A percentile compares a stretch with the other conserved stretches of the same genome.
Evolutionary conservation across 1,140 invertebrate species (phyloP).

Genomic region (Theocolax elegans): DNA sequence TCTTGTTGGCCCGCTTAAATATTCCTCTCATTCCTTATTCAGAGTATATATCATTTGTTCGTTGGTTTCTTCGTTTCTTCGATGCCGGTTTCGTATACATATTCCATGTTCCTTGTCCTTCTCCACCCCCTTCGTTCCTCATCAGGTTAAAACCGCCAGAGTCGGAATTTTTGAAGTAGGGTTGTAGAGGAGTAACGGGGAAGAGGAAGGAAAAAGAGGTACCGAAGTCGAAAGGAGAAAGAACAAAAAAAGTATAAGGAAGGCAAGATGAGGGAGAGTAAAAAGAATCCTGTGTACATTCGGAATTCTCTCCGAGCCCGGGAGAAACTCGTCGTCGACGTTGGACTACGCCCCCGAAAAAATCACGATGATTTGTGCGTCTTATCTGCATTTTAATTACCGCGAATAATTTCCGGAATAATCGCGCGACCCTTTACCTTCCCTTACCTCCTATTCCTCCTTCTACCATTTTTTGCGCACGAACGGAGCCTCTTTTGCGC

Average conservation of each 20-base stretch:
- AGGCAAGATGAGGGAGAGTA: too few species aligned
- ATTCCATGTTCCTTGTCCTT: slow-evolving; percentile 45
- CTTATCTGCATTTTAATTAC: slow-evolving; percentile 67
- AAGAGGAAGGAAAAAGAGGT: slow-evolving; percentile 1
- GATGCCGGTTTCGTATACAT: slow-evolving; percentile 44
- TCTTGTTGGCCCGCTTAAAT: slow-evolving; percentile 51
- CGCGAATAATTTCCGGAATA: slow-evolving; percentile 63
- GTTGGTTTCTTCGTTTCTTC: slow-evolving; percentile 53
- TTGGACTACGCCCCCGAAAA: too few species aligned
- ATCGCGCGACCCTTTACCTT: slow-evolving; percentile 43
- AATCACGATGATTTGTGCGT: slow-evolving; percentile 63
- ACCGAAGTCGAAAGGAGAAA: background rate
- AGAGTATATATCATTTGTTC: slow-evolving; percentile 60
- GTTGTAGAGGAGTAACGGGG: slow-evolving; percentile 16
- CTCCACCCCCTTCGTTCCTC: slow-evolving; percentile 43
- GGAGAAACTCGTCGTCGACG: too few species aligned
- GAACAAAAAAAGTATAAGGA: too few species aligned
- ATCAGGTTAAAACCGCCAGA: too few species aligned
- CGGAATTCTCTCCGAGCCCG: too few species aligned
- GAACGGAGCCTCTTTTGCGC: slow-evolving; percentile 43
- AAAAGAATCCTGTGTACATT: slow-evolving; percentile 13
- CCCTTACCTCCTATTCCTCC: slow-evolving; percentile 8
- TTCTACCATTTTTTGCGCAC: slow-evolving; percentile 42
- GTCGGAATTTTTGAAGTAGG: slow-evolving; percentile 50
- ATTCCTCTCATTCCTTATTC: slow-evolving; percentile 61